Percentiles rank a stretch among this genome's conserved stretches.
These are phyloP conservation scores for Natator depressus DNA, from an alignment of 2,113 vertebrate species.

Conservation along the genomic window DNA sequence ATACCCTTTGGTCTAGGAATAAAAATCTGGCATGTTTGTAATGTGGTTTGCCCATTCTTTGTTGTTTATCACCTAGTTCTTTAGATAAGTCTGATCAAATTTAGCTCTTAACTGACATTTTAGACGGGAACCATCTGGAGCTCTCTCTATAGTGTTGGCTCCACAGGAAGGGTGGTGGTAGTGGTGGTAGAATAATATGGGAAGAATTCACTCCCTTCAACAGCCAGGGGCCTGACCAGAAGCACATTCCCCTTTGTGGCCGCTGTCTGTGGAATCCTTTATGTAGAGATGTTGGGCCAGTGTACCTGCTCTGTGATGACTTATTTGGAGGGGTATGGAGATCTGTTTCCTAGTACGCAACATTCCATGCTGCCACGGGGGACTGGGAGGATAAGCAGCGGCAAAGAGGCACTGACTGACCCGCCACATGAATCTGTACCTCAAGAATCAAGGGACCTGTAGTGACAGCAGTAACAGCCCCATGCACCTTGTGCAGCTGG, in stretches of 20 bases:
- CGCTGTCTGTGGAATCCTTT: fast-evolving
- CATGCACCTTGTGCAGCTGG: not conserved
- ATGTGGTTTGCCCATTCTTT: not conserved
- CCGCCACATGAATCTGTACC: not conserved
- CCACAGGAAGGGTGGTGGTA: not conserved
- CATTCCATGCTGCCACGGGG: not conserved
- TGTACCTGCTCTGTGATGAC: not conserved
- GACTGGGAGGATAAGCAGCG: not conserved
- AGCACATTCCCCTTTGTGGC: not conserved
- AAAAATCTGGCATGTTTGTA: not conserved
- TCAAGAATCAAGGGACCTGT: not conserved
- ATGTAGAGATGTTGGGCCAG: not conserved
- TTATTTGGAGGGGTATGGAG: not conserved
- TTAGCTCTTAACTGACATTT: not conserved
- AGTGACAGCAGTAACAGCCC: not conserved
- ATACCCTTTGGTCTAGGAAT: not conserved
- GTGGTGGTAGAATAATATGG: not conserved
- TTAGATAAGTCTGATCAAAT: not conserved
- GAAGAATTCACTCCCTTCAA: not conserved
- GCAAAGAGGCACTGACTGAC: not conserved
- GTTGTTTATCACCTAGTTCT: fast-evolving
- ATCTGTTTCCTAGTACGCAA: not conserved
- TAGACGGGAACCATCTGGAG: not conserved
- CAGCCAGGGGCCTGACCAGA: not conserved
- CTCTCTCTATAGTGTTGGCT: not conserved